These are phyloP conservation scores for fruit fly (Drosophila melanogaster) DNA, from an alignment of 1,140 invertebrate species.

Conservation along the genomic window Release_6_plus_ISO1_MT NT_037436.4:15411001-15411500, in stretches of 20 bases:
- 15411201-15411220: too few relatives aligned
- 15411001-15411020: constrained; percentile 73
- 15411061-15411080: constrained; percentile 78
- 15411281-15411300: too few relatives aligned
- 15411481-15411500: constrained; percentile 52
- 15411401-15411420: not conserved
- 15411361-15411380: too few relatives aligned
- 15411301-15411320: too few relatives aligned
- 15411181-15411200: too few relatives aligned
- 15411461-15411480: constrained; percentile 78
- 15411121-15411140: constrained; percentile 10
- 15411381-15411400: not conserved
- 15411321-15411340: too few relatives aligned
- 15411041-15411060: constrained; percentile 82
- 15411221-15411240: too few relatives aligned
- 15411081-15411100: constrained; percentile 46
- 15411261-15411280: too few relatives aligned
- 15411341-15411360: too few relatives aligned
- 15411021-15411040: constrained; percentile 82
- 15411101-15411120: constrained; percentile 12
- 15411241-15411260: too few relatives aligned
- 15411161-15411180: not conserved
- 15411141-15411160: constrained; percentile 20
- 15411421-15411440: constrained; percentile 3
- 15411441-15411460: constrained; percentile 67